Evolutionary conservation across 2,888 invertebrate genomes (phyloP), one percentile per base, ranked within the genome.

Genomic region (Drosophila leonis): DNA sequence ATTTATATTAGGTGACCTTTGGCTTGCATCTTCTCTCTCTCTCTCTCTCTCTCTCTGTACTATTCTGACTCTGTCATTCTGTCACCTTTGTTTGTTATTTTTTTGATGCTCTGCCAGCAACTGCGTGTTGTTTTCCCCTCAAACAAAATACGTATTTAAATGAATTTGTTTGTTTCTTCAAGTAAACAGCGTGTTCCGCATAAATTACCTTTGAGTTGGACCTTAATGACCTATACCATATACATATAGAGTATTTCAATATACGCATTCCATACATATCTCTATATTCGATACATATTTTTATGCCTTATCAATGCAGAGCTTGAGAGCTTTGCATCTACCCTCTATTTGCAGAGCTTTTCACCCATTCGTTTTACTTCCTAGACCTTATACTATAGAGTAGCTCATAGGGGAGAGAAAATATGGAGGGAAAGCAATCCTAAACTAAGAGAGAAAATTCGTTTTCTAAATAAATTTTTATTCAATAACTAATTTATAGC

Each of bases 1-100:
- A 85, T 84, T 91, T 81, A 83, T 79, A 87, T 84, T 87, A 75
- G 86, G 68, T 84, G 84, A 70, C 78, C 82, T 67, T 48, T 57
- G 71, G 39, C 37, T 52, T 15, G 10, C 37, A 35, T 24, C 52
- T 9, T 18, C 9, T 29, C 48, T 61, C 42, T 54, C 39, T 48
- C 52, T 56, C 51, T 27, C 44, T 68, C 52, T 73, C 66, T 37
- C 24, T 24, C 24, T 24, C 24, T 24, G 24, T 13, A 44, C 27
- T 37, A 29, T n/a, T 46, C 51, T 63, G 51, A 51, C 35, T 60
- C 44, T 67, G 52, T 35, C 37, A 6, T 44, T 29, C 27, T 65
- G 52, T 76, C 65, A 55, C 37, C 41, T 55, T 75, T 80, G 66
- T 75, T 68, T 73, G 71, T 64, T 72, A 44, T 44, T 49, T 49